Evolutionary conservation across 1,140 invertebrate genomes (phyloP).

Genomic region (Zaprionus ornatus): DNA sequence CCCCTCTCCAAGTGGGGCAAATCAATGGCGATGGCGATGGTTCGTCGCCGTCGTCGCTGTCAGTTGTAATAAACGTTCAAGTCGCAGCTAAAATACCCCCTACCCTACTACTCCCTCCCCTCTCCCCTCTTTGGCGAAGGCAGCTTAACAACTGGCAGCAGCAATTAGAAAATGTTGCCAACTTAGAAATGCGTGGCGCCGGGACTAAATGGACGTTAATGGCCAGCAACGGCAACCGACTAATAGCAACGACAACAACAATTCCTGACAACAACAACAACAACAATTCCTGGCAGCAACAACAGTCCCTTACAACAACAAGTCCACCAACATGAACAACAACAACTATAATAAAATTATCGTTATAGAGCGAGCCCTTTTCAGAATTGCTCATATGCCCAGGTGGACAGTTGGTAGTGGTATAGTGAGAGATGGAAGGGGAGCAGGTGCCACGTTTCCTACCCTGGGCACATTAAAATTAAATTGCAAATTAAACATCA

Average conservation of each 20-base stretch:
- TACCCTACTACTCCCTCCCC: not conserved
- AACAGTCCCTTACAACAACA: conserved; percentile 32
- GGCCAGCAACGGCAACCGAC: conserved; percentile 75
- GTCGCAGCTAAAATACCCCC: conserved; percentile 39
- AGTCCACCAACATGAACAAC: conserved; percentile 37
- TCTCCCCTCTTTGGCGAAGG: not conserved
- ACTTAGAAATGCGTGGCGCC: conserved; percentile 78
- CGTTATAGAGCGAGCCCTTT: conserved; percentile 40
- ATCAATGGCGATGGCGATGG: conserved; percentile 57
- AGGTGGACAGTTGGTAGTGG: conserved; percentile 49
- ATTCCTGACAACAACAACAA: conserved; percentile 35
- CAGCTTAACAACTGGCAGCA: conserved; percentile 58
- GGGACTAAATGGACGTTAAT: conserved; percentile 80
- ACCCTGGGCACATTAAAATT: conserved; percentile 69
- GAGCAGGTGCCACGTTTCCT: not conserved
- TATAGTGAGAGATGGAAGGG: not conserved
- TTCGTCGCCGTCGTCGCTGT: conserved; percentile 33
- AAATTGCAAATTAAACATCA: conserved; percentile 82
- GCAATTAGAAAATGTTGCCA: conserved; percentile 79
- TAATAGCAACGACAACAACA: conserved; percentile 63
- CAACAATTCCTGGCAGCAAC: conserved; percentile 36
- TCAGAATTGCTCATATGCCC: conserved; percentile 71
- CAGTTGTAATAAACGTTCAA: conserved; percentile 76
- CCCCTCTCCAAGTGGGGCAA: conserved; percentile 47
- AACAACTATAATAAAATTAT: conserved; percentile 75